Conservation (phyloP, 2,797 vertebrate genomes). For the Ataeniobius toweri region DNA sequence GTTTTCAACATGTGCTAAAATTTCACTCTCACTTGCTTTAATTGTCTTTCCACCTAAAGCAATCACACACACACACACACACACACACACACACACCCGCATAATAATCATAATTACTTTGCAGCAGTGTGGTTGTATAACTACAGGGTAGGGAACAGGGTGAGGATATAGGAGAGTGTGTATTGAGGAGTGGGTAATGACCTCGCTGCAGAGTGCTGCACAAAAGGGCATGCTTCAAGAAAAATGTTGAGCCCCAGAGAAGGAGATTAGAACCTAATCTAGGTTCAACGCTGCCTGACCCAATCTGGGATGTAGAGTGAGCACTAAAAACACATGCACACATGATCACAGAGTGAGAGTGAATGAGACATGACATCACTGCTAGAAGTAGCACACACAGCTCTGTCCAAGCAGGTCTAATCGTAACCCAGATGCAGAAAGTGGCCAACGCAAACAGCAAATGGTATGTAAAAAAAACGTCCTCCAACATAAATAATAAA, state of each 20-base stretch:
- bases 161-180: conserved; percentile 35
- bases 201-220: conserved; percentile 46
- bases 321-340: conserved; percentile 15
- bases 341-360: conserved; percentile 58
- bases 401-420: conserved; percentile 60
- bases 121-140: conserved; percentile 63
- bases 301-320: conserved; percentile 65
- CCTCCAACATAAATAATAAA: conserved; percentile 8
- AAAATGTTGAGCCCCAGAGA: conserved; percentile 69
- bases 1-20: conserved; percentile 44
- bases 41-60: conserved; percentile 16
- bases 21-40: conserved; percentile 44
- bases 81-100: not conserved
- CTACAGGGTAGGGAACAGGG: conserved; percentile 52
- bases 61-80: conserved; percentile 1
- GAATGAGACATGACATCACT: conserved; percentile 80
- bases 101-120: conserved; percentile 57
- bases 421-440: conserved; percentile 57
- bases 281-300: conserved; percentile 69
- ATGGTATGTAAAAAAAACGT: not conserved
- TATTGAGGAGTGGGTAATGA: conserved; percentile 51
- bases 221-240: conserved; percentile 65
- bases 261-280: conserved; percentile 80
- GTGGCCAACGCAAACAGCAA: conserved; percentile 32
- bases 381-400: conserved; percentile 67